Evolutionary conservation across 2,113 vertebrate species (phyloP), one percentile per base, ranked within the genome.

Genomic region (Ovibos moschatus): DNA sequence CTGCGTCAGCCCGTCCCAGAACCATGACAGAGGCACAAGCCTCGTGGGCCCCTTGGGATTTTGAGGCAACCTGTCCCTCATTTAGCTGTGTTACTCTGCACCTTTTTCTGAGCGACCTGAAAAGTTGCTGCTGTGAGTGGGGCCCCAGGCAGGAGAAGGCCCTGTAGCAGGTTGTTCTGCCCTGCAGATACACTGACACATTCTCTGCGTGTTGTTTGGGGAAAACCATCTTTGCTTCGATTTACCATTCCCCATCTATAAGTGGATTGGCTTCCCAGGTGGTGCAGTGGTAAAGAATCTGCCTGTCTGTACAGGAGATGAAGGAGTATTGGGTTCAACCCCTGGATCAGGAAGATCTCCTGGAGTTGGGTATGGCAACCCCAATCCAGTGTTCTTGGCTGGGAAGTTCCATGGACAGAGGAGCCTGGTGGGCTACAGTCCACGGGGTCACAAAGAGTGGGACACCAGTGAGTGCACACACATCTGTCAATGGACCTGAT

Each of bases 81-180:
- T 47, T 33, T 17, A 50, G 10, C 14, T 2, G 4, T 9, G 21
- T 55, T 45, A 27, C 50, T 45, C 21, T 11, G 12, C 40, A 53
- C 62, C 7, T 2, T 50, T 13, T n/a, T 36, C 64, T 5, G 33
- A 60, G 71, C 6, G 64, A 15, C 12, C 30, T 36, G 43, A 47
- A 47, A 57, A 21, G 30, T 64, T 17, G 14, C 82, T 14, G 1
- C 23, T 12, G 17, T 3, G 64, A 86, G 60, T 1, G 28, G 36
- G 78, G 58, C 47, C 36, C 28, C 1, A 15, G 11, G 23, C 50
- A 6, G 28, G n/a, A 64, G 60, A 33, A n/a, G 40, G 50, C 62
- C 4, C 28, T 25, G 19, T 17, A 27, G 30, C 23, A 13, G 64
- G 40, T 30, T 23, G 0, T 30, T 82, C 28, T 9, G 14, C 9